Percentiles rank a stretch among this genome's conserved stretches.
These are phyloP conservation scores for Sycophaga agraensis DNA, from an alignment of 1,140 invertebrate genomes.

Conservation along the genomic window DNA sequence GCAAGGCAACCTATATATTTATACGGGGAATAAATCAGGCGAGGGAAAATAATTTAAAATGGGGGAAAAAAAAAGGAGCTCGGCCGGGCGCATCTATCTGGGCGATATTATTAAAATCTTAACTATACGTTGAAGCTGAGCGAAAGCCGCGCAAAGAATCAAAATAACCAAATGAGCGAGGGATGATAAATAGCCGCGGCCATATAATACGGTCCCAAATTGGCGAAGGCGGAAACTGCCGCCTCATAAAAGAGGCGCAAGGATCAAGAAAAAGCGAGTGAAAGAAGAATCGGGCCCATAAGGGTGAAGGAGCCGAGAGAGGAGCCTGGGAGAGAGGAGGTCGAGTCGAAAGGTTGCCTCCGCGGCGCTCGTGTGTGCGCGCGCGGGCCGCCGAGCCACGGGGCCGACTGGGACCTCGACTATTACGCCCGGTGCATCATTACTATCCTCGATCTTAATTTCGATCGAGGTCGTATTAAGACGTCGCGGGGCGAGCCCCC, in stretches of 20 bases:
- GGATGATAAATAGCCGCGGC: constrained; percentile 19
- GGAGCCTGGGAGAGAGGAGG: not conserved
- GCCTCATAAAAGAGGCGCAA: constrained; percentile 3
- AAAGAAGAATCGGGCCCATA: not conserved
- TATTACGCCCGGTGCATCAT: constrained; percentile 3
- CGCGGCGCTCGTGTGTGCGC: not conserved
- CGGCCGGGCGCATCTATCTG: no score
- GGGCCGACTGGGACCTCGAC: not conserved
- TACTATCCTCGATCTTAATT: constrained; percentile 26
- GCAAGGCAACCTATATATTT: no score
- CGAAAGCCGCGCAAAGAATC: no score
- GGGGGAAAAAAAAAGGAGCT: no score
- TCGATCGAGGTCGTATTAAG: constrained; percentile 14
- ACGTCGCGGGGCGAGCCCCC: not conserved
- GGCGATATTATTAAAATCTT: no score
- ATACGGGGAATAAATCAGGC: no score
- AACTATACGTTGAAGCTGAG: no score
- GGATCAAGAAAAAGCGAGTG: constrained; percentile 2
- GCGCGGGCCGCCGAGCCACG: not conserved
- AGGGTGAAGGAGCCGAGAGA: not conserved
- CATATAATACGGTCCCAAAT: constrained; percentile 11
- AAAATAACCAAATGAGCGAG: no score
- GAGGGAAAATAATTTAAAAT: no score
- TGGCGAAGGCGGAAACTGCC: constrained; percentile 20
- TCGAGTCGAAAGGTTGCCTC: constrained; percentile 2